Conservation (phyloP, 1,140 invertebrate species). For the Brachionus paranguensis region DNA sequence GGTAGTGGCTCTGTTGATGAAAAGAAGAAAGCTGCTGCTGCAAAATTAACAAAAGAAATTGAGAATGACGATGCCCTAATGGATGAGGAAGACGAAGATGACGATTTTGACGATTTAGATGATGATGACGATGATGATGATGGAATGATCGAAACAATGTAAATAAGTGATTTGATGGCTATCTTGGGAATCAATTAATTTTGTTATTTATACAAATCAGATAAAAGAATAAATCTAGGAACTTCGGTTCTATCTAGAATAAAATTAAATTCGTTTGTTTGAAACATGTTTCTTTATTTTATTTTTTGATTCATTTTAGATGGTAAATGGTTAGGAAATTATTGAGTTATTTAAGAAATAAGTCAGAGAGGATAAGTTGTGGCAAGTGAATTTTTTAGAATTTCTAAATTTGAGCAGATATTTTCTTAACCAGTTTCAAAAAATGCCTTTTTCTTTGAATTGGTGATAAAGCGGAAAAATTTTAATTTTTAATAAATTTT, state of each 20-base stretch:
- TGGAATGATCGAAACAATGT: conserved; percentile 35
- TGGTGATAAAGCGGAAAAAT: too few species aligned
- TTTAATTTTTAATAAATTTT: too few species aligned
- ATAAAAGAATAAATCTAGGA: background rate
- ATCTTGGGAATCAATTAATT: background rate
- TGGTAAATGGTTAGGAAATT: too few species aligned
- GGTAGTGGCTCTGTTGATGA: background rate
- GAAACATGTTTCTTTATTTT: background rate
- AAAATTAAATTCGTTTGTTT: background rate
- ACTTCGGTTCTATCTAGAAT: background rate
- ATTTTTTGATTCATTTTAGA: too few species aligned
- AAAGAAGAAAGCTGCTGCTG: conserved; percentile 12
- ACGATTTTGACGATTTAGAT: conserved; percentile 22
- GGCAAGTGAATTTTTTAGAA: too few species aligned
- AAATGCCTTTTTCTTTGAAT: too few species aligned
- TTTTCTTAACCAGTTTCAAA: too few species aligned
- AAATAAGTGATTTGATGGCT: background rate
- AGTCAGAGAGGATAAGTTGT: too few species aligned
- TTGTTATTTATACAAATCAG: background rate
- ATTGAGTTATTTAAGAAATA: too few species aligned
- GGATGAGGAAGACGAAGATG: conserved; percentile 37
- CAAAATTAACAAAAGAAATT: background rate
- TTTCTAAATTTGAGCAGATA: too few species aligned
- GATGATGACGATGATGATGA: conserved; percentile 31
- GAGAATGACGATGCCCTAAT: background rate